Evolutionary conservation across 1,140 invertebrate species (phyloP).

Genomic region (Apis cerana): DNA sequence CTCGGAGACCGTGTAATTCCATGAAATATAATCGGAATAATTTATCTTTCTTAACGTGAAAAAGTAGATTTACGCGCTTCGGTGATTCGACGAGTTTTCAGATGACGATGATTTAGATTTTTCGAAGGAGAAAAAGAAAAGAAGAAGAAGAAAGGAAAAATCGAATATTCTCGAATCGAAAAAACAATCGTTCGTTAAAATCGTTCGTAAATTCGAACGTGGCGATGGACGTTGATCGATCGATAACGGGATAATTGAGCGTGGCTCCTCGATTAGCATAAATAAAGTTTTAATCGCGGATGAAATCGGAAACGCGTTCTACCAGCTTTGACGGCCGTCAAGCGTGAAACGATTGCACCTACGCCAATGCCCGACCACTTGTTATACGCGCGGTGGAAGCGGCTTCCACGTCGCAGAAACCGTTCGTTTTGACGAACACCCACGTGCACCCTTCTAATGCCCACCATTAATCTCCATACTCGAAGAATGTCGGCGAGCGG

Average conservation of each 20-base stretch:
- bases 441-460: constrained; percentile 27
- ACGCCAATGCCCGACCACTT: constrained; percentile 38
- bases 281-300: constrained; percentile 15
- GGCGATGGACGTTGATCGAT: neutral
- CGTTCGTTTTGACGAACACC: constrained; percentile 47
- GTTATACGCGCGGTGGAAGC: constrained; percentile 22
- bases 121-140: too few species aligned
- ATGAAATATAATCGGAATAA: too few species aligned
- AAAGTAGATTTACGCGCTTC: too few species aligned
- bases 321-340: neutral
- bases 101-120: too few species aligned
- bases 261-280: constrained; percentile 22
- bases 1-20: too few species aligned
- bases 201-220: neutral
- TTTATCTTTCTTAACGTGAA: too few species aligned
- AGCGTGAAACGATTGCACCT: constrained; percentile 10
- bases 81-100: too few species aligned
- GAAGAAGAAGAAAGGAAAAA: neutral
- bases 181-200: too few species aligned
- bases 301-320: constrained; percentile 23
- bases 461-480: constrained; percentile 38
- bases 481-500: constrained; percentile 2
- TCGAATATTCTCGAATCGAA: neutral
- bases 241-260: constrained; percentile 8
- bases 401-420: constrained; percentile 37